Conservation (phyloP, 1,140 invertebrate genomes). For the Laodelphax striatellus region DNA sequence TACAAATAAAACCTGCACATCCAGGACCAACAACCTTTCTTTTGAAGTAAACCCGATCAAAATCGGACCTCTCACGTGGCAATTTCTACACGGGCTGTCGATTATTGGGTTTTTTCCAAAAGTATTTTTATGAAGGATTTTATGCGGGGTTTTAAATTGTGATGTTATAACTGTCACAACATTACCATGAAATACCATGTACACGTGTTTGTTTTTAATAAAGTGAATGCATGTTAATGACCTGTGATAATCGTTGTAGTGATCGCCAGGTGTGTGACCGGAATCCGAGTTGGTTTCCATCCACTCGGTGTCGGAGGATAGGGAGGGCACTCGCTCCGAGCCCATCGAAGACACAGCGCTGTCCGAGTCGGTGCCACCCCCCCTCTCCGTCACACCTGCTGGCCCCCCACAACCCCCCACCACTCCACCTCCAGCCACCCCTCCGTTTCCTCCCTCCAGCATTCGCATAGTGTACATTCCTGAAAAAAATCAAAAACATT, state of each 20-base stretch:
- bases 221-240: conserved; percentile 1
- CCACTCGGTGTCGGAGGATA: conserved; percentile 81
- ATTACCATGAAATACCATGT: too few relatives aligned
- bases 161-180: too few relatives aligned
- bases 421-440: conserved; percentile 23
- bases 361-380: conserved; percentile 41
- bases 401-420: neutral
- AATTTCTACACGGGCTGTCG: too few relatives aligned
- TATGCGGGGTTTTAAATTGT: too few relatives aligned
- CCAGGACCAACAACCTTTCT: too few relatives aligned
- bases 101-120: too few relatives aligned
- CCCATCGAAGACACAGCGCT: conserved; percentile 86
- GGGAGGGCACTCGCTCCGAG: conserved; percentile 72
- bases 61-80: too few relatives aligned
- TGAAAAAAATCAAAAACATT: conserved; percentile 31
- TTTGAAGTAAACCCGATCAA: too few relatives aligned
- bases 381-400: neutral
- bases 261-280: conserved; percentile 47
- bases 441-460: conserved; percentile 45
- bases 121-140: too few relatives aligned
- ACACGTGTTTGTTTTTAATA: too few relatives aligned
- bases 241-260: conserved; percentile 43
- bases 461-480: conserved; percentile 78
- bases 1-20: too few relatives aligned
- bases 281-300: conserved; percentile 76